Conservation (phyloP, 1,140 invertebrate genomes). For the Phenacoccus solenopsis region DNA sequence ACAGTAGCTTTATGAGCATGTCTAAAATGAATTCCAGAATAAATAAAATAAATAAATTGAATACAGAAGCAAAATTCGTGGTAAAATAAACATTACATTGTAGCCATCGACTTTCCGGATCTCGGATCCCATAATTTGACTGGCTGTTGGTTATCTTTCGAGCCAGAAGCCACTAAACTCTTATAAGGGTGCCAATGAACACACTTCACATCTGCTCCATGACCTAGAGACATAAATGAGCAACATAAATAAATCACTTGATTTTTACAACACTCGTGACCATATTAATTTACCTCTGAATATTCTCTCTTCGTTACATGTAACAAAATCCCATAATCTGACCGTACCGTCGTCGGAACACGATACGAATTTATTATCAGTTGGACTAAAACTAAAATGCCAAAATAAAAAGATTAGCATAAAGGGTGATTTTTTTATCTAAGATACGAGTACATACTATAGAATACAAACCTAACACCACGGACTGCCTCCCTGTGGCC, state of each 20-base stretch:
- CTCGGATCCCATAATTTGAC: conserved; percentile 99
- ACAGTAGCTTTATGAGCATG: conserved; percentile 99
- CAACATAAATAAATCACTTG: conserved; percentile 17
- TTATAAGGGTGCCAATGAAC: conserved; percentile 99
- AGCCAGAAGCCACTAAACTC: conserved; percentile 90
- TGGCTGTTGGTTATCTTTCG: conserved; percentile 99
- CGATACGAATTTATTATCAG: conserved; percentile 95
- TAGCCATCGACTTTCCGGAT: conserved; percentile 75
- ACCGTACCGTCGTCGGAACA: conserved; percentile 99
- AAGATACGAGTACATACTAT: not conserved
- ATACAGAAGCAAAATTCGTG: not conserved
- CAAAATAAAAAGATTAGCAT: conserved; percentile 27
- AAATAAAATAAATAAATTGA: not conserved
- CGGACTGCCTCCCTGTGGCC: conserved; percentile 99
- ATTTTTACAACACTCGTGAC: conserved; percentile 9
- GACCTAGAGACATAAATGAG: conserved; percentile 46
- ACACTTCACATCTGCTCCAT: conserved; percentile 98
- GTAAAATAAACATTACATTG: conserved; percentile 42
- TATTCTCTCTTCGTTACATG: conserved; percentile 91
- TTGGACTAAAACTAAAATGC: conserved; percentile 87
- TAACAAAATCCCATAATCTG: conserved; percentile 96
- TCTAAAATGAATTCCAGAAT: conserved; percentile 36
- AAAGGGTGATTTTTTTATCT: not conserved
- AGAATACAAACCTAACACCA: conserved; percentile 73
- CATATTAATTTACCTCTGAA: conserved; percentile 62